Base-by-base conservation (phyloP, 2,797 vertebrate species). In the Harpagifer antarcticus region DNA sequence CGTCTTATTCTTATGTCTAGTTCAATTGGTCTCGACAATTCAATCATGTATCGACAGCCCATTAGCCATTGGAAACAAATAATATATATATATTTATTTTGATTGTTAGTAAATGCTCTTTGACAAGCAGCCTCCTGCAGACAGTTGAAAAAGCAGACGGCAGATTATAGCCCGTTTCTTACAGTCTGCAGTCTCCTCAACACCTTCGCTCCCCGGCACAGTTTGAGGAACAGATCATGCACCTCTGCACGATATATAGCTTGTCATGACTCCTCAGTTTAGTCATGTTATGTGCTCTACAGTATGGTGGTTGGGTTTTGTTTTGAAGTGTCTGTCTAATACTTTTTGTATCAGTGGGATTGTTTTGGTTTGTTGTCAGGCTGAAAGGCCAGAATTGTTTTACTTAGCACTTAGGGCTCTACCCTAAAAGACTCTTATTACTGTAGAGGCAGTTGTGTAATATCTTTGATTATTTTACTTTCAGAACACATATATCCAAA, bases 401-500 rank as follows among this genome's bases (percentile, higher is more conserved):
- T 23, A 5, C 20, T 79, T 9, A 49, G 33, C 1, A 2, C 33
- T 37, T 9, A 37, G 33, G 2, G 2, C 8, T 37, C 33, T 9
- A 37, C 33, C 33, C 33, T 37, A 7, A 9, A 9, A 9, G 7
- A 37, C 7, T 37, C 33, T 37, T 47, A 20, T 44, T 53, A n/a
- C n/a, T n/a, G n/a, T n/a, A 65, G n/a, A 65, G 6, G 4, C 5
- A 56, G 17, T 15, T 19, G 11, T 0, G 1, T 42, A 53, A 69
- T 55, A 1, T 42, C 17, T 76, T 72, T 89, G 58, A 83, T 86
- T 42, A 64, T 92, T 94, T 89, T 86, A 85, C 75, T 94, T 96
- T 84, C 93, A 95, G 94, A 93, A 95, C 94, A 83, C 94, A 95
- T 67, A 86, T 96, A 80, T 92, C 87, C 87, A 97, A 95, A 93